Evolutionary conservation across 2,888 invertebrate species (phyloP).

Genomic region (Latheticus oryzae): DNA sequence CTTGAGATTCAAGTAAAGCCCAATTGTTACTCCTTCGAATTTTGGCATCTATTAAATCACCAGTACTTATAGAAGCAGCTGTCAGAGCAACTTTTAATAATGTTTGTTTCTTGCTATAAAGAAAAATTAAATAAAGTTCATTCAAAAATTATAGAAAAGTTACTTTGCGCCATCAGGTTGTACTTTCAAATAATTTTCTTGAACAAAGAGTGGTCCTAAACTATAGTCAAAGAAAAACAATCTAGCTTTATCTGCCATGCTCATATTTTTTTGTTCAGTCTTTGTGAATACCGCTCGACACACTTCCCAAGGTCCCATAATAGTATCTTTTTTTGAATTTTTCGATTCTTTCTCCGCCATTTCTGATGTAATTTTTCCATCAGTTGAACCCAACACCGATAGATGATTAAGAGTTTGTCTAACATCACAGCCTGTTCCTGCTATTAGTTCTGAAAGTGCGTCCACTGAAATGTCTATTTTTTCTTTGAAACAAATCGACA

Average conservation of each 20-base stretch:
- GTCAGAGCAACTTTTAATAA: conserved; percentile 77
- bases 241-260: conserved; percentile 83
- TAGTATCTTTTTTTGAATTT: conserved; percentile 82
- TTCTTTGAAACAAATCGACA: conserved; percentile 93
- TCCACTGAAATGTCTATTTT: conserved; percentile 81
- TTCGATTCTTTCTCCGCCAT: conserved; percentile 72
- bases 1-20: conserved; percentile 87
- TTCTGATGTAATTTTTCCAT: conserved; percentile 65
- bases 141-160: too few species aligned
- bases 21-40: conserved; percentile 87
- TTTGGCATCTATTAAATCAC: conserved; percentile 85
- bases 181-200: conserved; percentile 93
- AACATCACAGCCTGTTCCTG: conserved; percentile 91
- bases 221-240: conserved; percentile 98
- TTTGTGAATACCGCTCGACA: conserved; percentile 87
- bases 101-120: conserved; percentile 38
- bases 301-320: conserved; percentile 95
- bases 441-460: conserved; percentile 85
- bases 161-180: conserved; percentile 81
- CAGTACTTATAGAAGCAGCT: conserved; percentile 87
- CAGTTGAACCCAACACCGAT: conserved; percentile 79
- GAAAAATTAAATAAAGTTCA: conserved; percentile 2
- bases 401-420: conserved; percentile 93
- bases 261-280: conserved; percentile 82
- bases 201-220: conserved; percentile 95